These are phyloP conservation scores for Graptemys geographica DNA, from an alignment of 2,797 vertebrate species.

Conservation along the genomic window DNA sequence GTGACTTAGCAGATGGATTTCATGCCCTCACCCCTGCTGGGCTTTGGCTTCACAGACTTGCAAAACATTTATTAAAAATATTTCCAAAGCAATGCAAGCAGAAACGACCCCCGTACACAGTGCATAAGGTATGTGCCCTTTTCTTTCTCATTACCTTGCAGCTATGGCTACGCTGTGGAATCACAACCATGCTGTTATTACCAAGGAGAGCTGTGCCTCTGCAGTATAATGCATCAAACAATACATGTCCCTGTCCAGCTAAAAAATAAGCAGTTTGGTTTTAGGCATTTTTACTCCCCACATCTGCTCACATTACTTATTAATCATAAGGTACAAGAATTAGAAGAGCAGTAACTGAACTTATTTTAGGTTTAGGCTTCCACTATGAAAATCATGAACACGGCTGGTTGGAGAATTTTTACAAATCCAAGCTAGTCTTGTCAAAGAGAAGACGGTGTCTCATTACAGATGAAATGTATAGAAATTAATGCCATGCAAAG, in stretches of 20 bases:
- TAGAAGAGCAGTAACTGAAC: not conserved
- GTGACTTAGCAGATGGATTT: not conserved
- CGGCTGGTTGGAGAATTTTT: not conserved
- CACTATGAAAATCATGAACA: not conserved
- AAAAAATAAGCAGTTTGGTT: not conserved
- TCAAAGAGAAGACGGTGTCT: not conserved
- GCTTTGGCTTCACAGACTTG: not conserved
- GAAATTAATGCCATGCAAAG: not conserved
- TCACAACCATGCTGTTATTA: not conserved
- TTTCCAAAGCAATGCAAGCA: not conserved
- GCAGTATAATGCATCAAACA: not conserved
- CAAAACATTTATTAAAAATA: not conserved
- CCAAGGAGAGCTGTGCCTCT: not conserved
- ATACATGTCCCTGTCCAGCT: not conserved
- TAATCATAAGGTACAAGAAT: not conserved
- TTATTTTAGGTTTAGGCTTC: not conserved
- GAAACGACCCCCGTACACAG: not conserved
- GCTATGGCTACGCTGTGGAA: not conserved
- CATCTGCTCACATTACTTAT: not conserved
- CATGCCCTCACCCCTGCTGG: not conserved
- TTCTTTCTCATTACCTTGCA: not conserved
- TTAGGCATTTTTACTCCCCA: not conserved
- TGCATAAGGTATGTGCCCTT: too few relatives aligned
- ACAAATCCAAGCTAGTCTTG: not conserved
- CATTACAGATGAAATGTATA: too few relatives aligned